Percentiles rank a stretch among this genome's conserved stretches.
phyloP scores from a whole-genome alignment of 2,888 invertebrate species.

The Agriopis marginaria region DNA sequence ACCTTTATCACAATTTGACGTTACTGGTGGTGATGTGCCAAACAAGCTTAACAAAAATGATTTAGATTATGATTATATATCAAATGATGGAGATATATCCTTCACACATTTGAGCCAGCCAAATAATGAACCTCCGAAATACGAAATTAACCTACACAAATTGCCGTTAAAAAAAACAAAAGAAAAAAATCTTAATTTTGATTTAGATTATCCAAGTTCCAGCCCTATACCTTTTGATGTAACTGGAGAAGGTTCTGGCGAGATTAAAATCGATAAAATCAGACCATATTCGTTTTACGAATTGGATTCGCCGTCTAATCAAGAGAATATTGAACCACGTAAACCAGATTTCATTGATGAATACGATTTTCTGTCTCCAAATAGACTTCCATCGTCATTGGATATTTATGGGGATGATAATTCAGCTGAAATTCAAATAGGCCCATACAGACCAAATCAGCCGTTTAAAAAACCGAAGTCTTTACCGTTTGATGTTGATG shows the following conservation, averaged over 20 bases:
- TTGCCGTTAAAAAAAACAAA: background rate
- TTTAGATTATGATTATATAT: background rate
- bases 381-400: background rate
- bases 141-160: background rate
- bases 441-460: background rate
- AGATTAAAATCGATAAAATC: background rate
- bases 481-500: background rate
- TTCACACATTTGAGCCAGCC: background rate
- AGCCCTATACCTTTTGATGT: background rate
- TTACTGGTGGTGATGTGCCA: background rate
- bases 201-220: background rate
- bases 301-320: background rate
- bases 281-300: background rate
- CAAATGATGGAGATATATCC: background rate
- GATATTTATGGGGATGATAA: conserved; percentile 9
- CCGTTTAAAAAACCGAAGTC: background rate
- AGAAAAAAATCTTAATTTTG: background rate
- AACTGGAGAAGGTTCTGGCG: conserved; percentile 1
- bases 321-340: background rate
- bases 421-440: conserved; percentile 2
- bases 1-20: background rate
- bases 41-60: background rate
- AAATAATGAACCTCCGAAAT: background rate
- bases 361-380: background rate
- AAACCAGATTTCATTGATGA: background rate